A percentile compares a stretch with the other conserved stretches of the same genome.
phyloP scores from a whole-genome alignment of 2,888 invertebrate species.

The Nephrotoma flavescens region DNA sequence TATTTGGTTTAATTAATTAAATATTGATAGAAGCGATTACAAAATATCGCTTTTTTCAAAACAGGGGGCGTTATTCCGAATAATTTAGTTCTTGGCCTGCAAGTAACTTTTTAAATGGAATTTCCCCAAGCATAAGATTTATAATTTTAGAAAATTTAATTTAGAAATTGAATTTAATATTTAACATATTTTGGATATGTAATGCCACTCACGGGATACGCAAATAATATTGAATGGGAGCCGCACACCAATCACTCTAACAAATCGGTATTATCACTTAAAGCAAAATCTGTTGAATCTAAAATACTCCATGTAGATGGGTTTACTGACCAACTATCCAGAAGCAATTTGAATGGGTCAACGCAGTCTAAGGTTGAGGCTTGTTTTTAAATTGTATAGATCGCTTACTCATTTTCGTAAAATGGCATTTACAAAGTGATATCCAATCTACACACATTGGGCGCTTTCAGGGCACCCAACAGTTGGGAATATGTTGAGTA shows the following conservation, averaged over 20 bases:
- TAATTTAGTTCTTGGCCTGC: neutral
- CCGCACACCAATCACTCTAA: neutral
- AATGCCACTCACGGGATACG: neutral
- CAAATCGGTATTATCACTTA: no score
- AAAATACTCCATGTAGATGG: no score
- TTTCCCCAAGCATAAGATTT: neutral
- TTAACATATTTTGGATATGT: neutral
- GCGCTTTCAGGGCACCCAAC: no score
- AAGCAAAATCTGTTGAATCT: no score
- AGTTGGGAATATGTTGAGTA: no score
- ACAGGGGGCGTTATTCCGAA: neutral
- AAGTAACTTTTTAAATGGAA: neutral
- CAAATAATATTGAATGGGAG: neutral
- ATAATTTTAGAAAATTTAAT: neutral
- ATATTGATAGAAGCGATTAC: neutral
- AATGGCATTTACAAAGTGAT: no score
- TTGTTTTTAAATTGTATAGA: no score
- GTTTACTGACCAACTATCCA: no score
- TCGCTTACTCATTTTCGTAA: no score
- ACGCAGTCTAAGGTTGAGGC: no score
- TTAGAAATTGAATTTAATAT: neutral
- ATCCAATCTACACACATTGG: no score
- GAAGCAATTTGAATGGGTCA: no score
- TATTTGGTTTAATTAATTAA: neutral
- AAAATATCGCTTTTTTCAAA: neutral